Base-by-base conservation (phyloP, 2,888 invertebrate genomes). In the Cyclophora punctaria region DNA sequence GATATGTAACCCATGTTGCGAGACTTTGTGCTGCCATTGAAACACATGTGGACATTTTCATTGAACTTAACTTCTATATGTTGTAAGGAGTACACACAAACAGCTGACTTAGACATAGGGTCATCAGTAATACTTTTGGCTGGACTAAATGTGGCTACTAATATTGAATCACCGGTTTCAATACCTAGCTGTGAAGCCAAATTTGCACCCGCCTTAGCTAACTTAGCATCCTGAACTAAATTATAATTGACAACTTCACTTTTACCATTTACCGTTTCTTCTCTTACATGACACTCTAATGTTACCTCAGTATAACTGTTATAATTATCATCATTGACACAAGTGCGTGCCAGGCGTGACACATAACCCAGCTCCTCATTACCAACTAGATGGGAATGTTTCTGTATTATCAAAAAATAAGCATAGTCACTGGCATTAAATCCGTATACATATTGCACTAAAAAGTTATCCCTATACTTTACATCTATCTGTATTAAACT, bases 271-370 rank as follows among this genome's bases (percentile, higher is more conserved):
- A 84, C 73, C 67, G 89, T 89, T 59, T 91, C 91, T 67, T 92
- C 90, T 55, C 90, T 90, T 47, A 93, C 93, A 63, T 90, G 86
- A 79, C 98, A 99, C 78, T 96, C 94, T 53, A 98, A 90, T 7
- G 98, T 98, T 48, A 98, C 95, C 87, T 99, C 99, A 0, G 98
- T 97, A 78, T 99, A 99, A 73, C 98, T 98, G 77, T 98, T 96
- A 80, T 98, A 99, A 76, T 96, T 95, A 34, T 95, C 93, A 87
- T 99, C 99, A 64, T 95, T 95, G 54, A 97, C 96, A 85, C 99
- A 99, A 52, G 97, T 96, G 43, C 98, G 92, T 1, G 97, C 95
- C 57, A 98, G 87, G 34, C 98, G 92, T 4, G 97, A 95, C 49
- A 96, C 94, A 84, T 96, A 98, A 3, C 97, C 97, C 52, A 93